Percentiles rank a stretch among this genome's conserved stretches.
phyloP scores from a whole-genome alignment of 2,113 vertebrate genomes.

The Nycticorax nycticorax region DNA sequence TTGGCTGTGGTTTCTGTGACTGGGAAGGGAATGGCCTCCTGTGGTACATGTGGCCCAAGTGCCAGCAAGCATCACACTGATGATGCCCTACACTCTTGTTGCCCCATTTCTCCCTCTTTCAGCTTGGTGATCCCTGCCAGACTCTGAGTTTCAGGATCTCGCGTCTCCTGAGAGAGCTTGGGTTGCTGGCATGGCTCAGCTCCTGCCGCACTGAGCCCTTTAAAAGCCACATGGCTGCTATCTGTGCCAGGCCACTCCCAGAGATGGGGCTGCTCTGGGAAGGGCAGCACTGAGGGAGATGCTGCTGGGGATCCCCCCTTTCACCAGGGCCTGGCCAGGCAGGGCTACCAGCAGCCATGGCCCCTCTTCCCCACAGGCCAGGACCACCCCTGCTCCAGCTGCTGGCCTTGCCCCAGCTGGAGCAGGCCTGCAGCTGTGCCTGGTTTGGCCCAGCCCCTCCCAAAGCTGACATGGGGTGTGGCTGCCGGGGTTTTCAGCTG shows the following conservation, averaged over 20 bases:
- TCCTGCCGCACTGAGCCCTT: neutral
- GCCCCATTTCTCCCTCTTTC: neutral
- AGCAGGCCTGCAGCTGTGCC: fast-evolving
- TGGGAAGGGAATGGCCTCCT: neutral
- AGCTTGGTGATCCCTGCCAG: fast-evolving
- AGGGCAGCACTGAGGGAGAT: fast-evolving
- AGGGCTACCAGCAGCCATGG: fast-evolving
- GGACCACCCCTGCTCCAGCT: too few species aligned
- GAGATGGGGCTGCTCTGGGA: neutral
- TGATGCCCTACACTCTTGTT: neutral
- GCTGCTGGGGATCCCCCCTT: neutral
- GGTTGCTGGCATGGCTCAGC: fast-evolving
- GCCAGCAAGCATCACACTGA: neutral
- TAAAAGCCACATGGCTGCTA: neutral
- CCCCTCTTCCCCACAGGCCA: fast-evolving
- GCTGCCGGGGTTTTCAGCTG: neutral
- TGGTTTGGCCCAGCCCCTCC: neutral
- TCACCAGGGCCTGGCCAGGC: neutral
- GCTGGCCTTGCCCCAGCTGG: neutral
- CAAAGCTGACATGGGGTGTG: fast-evolving
- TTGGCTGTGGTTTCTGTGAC: fast-evolving
- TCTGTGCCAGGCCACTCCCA: neutral
- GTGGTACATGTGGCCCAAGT: fast-evolving
- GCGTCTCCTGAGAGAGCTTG: neutral
- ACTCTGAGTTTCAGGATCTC: neutral